phyloP scores from a whole-genome alignment of 2,888 invertebrate species.

The Drosophila quinaria region DNA sequence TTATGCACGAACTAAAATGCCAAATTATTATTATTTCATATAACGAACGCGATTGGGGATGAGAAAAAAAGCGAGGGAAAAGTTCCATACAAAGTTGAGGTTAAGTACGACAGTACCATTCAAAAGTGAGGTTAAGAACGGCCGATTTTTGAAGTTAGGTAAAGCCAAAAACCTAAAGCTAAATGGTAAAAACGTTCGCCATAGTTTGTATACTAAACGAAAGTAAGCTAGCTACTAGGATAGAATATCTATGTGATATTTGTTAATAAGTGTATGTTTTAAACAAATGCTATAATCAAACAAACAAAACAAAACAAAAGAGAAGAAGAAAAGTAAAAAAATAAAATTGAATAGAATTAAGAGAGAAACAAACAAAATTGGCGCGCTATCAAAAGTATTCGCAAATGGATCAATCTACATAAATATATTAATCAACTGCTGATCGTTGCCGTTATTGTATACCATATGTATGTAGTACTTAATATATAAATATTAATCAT shows the following conservation, averaged over 20 bases:
- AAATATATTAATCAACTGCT: slow-evolving; percentile 46
- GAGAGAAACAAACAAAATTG: slow-evolving; percentile 16
- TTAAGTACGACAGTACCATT: slow-evolving; percentile 2
- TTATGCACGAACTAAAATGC: slow-evolving; percentile 77
- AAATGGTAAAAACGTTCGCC: slow-evolving; percentile 37
- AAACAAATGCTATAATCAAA: slow-evolving; percentile 60
- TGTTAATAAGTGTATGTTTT: slow-evolving; percentile 82
- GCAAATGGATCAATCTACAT: slow-evolving; percentile 53
- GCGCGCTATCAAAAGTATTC: slow-evolving; percentile 51
- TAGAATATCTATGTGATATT: slow-evolving; percentile 84
- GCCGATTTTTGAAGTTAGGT: slow-evolving; percentile 14
- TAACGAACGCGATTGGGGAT: slow-evolving; percentile 12
- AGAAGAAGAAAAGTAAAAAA: background rate
- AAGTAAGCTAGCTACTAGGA: slow-evolving; percentile 56
- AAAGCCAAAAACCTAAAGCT: background rate
- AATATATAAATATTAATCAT: slow-evolving; percentile 17
- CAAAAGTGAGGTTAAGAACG: slow-evolving; percentile 11
- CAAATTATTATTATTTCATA: slow-evolving; percentile 51
- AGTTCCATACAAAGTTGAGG: slow-evolving; percentile 2
- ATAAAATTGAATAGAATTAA: background rate
- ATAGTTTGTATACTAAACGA: slow-evolving; percentile 47
- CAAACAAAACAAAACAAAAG: slow-evolving; percentile 18
- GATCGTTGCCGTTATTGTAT: slow-evolving; percentile 56
- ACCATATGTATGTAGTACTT: slow-evolving; percentile 22
- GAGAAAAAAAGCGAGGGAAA: background rate